Evolutionary conservation across 2,888 invertebrate genomes (phyloP).

Genomic region (Pollenia labialis): DNA sequence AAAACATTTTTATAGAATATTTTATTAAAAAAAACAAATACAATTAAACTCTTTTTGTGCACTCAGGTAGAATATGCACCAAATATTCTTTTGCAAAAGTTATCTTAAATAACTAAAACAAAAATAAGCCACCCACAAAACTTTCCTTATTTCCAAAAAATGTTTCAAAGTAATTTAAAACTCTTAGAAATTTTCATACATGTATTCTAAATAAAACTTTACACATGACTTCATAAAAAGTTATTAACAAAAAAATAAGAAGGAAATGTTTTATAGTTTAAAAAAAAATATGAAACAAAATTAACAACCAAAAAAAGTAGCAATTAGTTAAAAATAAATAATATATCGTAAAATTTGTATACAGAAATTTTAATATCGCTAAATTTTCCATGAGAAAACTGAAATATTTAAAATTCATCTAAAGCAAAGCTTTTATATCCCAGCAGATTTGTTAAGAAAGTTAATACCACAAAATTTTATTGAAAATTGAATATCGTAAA

Average conservation of each 20-base stretch:
- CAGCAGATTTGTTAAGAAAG: too few relatives aligned
- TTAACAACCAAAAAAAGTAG: too few relatives aligned
- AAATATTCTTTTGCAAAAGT: conserved; percentile 16
- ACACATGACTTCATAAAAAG: conserved; percentile 31
- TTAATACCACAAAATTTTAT: too few relatives aligned
- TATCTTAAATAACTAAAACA: conserved; percentile 12
- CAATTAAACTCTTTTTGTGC: neutral
- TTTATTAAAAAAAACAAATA: neutral
- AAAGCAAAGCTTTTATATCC: too few relatives aligned
- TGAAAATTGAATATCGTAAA: too few relatives aligned
- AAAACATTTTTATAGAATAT: neutral
- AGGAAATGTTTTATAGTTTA: neutral
- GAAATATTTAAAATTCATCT: too few relatives aligned
- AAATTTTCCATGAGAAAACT: too few relatives aligned
- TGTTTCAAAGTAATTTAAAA: conserved; percentile 27
- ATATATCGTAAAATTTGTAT: too few relatives aligned
- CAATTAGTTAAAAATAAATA: too few relatives aligned
- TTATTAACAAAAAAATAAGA: neutral
- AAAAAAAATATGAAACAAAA: neutral
- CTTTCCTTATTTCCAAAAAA: conserved; percentile 18
- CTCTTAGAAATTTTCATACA: conserved; percentile 12
- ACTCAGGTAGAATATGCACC: conserved; percentile 26
- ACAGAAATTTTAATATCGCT: too few relatives aligned
- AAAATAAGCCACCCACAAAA: neutral
- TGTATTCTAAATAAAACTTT: conserved; percentile 6